Percentiles rank a stretch among this genome's conserved stretches.
phyloP scores from a whole-genome alignment of 2,797 vertebrate species.

The Nyctalus aviator region DNA sequence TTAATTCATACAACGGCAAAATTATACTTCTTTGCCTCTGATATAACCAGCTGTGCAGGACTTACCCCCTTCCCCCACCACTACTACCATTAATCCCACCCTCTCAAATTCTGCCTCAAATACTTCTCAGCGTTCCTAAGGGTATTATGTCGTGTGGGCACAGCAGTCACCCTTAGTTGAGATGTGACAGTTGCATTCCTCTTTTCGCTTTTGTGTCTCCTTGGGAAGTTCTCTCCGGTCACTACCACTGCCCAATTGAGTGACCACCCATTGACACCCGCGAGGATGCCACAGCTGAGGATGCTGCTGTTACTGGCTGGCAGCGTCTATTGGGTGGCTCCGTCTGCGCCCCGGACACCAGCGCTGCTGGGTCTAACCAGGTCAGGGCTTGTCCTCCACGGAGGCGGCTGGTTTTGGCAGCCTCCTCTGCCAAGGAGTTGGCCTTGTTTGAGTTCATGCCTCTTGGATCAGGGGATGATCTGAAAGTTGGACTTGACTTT shows the following conservation, averaged over 20 bases:
- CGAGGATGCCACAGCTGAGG: not conserved
- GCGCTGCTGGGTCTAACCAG: not conserved
- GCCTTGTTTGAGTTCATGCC: not conserved
- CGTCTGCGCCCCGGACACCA: not conserved
- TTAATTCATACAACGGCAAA: not conserved
- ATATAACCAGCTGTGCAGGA: not conserved
- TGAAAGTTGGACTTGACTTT: not conserved
- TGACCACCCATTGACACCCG: not conserved
- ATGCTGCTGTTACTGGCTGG: accelerated
- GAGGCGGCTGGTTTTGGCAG: not conserved
- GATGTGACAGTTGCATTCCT: not conserved
- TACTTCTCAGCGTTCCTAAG: not conserved
- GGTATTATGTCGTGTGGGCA: too few species aligned
- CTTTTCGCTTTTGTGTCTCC: not conserved
- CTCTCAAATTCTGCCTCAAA: not conserved
- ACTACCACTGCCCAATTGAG: not conserved
- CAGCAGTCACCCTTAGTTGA: not conserved
- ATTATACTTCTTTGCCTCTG: not conserved
- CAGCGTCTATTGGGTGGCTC: accelerated
- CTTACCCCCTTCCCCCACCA: accelerated
- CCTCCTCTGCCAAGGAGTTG: not conserved
- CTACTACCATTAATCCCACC: too few species aligned
- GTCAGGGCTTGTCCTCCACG: not conserved
- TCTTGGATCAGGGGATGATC: not conserved
- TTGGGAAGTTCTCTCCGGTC: not conserved